Conservation (phyloP, 2,113 vertebrate species). For the Sturnira hondurensis region DNA sequence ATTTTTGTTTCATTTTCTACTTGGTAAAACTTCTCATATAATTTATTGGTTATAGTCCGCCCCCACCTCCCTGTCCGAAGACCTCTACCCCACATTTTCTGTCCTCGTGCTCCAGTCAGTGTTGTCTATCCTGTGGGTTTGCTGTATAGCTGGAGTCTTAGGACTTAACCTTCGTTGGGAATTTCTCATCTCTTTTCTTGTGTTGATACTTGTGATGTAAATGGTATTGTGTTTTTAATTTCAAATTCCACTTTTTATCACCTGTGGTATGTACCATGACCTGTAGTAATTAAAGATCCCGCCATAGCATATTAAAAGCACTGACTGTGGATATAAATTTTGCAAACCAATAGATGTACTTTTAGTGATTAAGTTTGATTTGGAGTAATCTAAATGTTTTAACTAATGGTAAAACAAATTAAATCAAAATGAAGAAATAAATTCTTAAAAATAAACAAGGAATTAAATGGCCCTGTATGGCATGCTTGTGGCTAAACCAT, state of each 20-base stretch:
- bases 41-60: background rate
- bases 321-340: background rate
- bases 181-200: background rate
- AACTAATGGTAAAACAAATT: background rate
- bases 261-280: background rate
- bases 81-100: background rate
- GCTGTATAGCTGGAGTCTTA: background rate
- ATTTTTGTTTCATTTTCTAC: background rate
- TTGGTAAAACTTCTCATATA: background rate
- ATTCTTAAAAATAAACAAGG: background rate
- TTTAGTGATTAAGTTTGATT: background rate
- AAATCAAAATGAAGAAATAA: background rate
- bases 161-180: background rate
- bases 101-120: background rate
- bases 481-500: background rate
- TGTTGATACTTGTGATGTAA: background rate
- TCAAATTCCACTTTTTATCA: background rate
- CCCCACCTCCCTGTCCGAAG: background rate
- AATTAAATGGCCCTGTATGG: background rate
- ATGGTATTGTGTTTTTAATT: background rate
- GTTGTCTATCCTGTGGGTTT: background rate
- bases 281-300: background rate
- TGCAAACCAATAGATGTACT: background rate
- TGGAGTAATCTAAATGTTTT: background rate
- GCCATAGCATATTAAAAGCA: background rate